These are phyloP conservation scores for Hepsetus odoe DNA, from an alignment of 2,113 vertebrate genomes.

Conservation along the genomic window DNA sequence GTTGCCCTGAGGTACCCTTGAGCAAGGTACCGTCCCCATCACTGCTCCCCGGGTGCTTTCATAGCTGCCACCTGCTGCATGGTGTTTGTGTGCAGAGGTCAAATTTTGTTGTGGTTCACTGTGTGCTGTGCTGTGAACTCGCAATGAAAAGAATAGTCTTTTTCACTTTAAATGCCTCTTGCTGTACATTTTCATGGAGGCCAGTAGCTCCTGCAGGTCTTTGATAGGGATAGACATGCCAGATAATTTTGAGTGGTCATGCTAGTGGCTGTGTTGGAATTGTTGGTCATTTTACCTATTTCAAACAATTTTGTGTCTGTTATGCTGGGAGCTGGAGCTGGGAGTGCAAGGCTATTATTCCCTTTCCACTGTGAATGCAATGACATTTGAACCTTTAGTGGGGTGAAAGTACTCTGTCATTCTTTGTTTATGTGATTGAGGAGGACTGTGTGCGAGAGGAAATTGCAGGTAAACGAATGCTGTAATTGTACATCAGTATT, in stretches of 20 bases:
- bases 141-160: too few species aligned
- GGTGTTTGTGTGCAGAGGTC: too few species aligned
- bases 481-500: constrained; percentile 6
- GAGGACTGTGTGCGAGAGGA: constrained; percentile 33
- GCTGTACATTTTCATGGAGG: not conserved
- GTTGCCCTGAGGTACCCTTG: too few species aligned
- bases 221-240: not conserved
- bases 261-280: constrained; percentile 45
- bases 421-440: constrained; percentile 68
- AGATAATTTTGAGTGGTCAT: constrained; percentile 23
- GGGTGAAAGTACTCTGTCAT: constrained; percentile 62
- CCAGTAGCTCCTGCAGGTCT: not conserved
- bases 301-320: constrained; percentile 15
- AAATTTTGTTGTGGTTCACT: too few species aligned
- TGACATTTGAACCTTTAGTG: constrained; percentile 69
- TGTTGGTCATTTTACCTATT: constrained; percentile 68
- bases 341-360: constrained; percentile 46
- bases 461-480: constrained; percentile 43
- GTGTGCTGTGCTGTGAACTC: too few species aligned
- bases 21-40: too few species aligned
- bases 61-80: too few species aligned
- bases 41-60: too few species aligned
- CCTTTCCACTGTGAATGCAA: constrained; percentile 72
- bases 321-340: constrained; percentile 63
- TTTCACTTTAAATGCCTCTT: too few species aligned